Base-by-base conservation (phyloP, 1,140 invertebrate genomes). In the Lucilia sericata region DNA sequence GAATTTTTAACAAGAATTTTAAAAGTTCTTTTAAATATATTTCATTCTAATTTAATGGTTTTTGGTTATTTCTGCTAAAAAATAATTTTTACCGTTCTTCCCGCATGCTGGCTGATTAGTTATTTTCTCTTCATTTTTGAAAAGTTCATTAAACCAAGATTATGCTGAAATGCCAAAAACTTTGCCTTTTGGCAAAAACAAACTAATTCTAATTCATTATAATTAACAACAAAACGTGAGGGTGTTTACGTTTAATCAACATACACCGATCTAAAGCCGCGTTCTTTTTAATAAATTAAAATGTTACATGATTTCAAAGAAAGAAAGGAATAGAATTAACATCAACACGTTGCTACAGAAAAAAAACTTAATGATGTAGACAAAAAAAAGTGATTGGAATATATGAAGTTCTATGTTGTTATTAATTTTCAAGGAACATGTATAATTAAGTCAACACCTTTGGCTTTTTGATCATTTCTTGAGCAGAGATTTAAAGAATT, bases 371-470 rank as follows among this genome's bases (percentile, higher is more conserved):
- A n/a, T 60, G 25, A 17, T 7, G 14, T 60, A n/a, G 3, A 60
- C 5, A 60, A 42, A 42, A 36, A 36, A 42, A 42, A 42, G 10
- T 42, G 42, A 42, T 42, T 42, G 42, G 42, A 8, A 8, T 42
- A 8, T 42, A 8, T 7, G 42, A 3, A 2, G 5, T 3, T 42
- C 10, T 42, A 10, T 42, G 10, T 42, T 42, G 5, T 42, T 42
- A 8, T 42, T 42, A 42, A 42, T 42, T 42, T 42, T 42, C 5
- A 14, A n/a, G 55, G 7, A n/a, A n/a, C n/a, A 60, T n/a, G 55
- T 60, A n/a, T 60, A 60, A 60, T 60, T 60, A 60, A 60, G 14
- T 60, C 55, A 60, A 60, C 55, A 60, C 55, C 55, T 60, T 60
- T 60, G 14, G 55, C n/a, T 60, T 17, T 60, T 60, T 60, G 25